Conservation (phyloP, 2,888 invertebrate genomes). For the Eurytoma californica region DNA sequence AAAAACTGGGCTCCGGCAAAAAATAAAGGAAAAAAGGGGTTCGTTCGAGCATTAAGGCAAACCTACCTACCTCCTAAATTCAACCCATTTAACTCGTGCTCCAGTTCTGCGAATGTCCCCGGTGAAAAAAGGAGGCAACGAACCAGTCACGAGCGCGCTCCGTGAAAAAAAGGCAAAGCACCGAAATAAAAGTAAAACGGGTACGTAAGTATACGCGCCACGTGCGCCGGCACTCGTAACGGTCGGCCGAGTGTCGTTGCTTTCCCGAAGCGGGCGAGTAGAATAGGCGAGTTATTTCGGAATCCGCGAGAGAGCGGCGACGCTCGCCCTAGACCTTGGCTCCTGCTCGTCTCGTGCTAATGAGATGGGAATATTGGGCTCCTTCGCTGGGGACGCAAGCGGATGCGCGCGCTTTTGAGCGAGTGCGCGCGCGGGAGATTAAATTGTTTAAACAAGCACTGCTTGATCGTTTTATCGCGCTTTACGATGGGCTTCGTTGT, state of each 20-base stretch:
- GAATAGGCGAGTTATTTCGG: slow-evolving; percentile 33
- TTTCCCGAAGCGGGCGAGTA: neutral
- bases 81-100: slow-evolving; percentile 6
- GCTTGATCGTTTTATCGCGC: too few relatives aligned
- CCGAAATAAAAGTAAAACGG: too few relatives aligned
- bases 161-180: too few relatives aligned
- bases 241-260: neutral
- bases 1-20: too few relatives aligned
- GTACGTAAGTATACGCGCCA: neutral
- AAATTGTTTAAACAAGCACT: too few relatives aligned
- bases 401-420: neutral
- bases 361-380: slow-evolving; percentile 25
- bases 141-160: too few relatives aligned
- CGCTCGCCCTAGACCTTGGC: slow-evolving; percentile 47
- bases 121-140: too few relatives aligned
- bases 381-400: too few relatives aligned
- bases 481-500: too few relatives aligned
- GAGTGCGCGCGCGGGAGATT: neutral
- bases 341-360: slow-evolving; percentile 41
- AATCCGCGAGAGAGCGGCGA: slow-evolving; percentile 14
- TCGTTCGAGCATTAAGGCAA: neutral
- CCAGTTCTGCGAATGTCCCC: neutral
- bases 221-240: neutral
- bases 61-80: neutral
- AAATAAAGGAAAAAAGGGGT: neutral